phyloP scores from a whole-genome alignment of 2,888 invertebrate species.

The Xylota segnis region DNA sequence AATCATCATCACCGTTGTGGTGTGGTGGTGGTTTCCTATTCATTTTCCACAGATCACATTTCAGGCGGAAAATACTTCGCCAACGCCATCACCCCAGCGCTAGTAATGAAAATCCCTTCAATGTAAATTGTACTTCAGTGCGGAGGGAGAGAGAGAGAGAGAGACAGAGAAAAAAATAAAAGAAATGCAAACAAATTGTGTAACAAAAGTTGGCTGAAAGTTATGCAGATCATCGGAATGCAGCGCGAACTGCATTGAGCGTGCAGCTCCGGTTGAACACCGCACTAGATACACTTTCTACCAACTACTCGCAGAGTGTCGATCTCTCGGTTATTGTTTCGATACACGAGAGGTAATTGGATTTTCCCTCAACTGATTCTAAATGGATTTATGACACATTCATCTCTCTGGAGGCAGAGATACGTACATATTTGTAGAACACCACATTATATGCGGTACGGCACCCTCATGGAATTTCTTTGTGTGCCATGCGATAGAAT shows the following conservation, averaged over 20 bases:
- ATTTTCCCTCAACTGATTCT: constrained; percentile 37
- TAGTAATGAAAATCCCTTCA: constrained; percentile 54
- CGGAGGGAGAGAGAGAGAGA: background rate
- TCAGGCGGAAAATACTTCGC: constrained; percentile 66
- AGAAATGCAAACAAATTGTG: constrained; percentile 49
- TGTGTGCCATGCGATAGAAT: constrained; percentile 15
- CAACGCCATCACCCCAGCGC: constrained; percentile 35
- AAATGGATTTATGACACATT: constrained; percentile 6
- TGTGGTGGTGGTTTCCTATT: constrained; percentile 32
- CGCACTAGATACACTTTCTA: constrained; percentile 71
- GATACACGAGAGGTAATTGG: constrained; percentile 40
- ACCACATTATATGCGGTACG: constrained; percentile 11
- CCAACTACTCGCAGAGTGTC: constrained; percentile 6
- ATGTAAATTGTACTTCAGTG: constrained; percentile 20
- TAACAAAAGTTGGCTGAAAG: constrained; percentile 74
- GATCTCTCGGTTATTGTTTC: constrained; percentile 49
- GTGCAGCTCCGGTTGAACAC: constrained; percentile 72
- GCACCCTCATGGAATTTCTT: constrained; percentile 36
- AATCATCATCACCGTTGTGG: constrained; percentile 31
- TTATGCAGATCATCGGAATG: constrained; percentile 74
- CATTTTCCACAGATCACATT: constrained; percentile 73
- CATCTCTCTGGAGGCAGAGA: background rate
- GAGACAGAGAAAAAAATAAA: background rate
- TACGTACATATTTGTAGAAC: constrained; percentile 27
- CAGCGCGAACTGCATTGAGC: constrained; percentile 68